Conservation (phyloP, 2,113 vertebrate genomes). For the Sinosuthora webbiana region DNA sequence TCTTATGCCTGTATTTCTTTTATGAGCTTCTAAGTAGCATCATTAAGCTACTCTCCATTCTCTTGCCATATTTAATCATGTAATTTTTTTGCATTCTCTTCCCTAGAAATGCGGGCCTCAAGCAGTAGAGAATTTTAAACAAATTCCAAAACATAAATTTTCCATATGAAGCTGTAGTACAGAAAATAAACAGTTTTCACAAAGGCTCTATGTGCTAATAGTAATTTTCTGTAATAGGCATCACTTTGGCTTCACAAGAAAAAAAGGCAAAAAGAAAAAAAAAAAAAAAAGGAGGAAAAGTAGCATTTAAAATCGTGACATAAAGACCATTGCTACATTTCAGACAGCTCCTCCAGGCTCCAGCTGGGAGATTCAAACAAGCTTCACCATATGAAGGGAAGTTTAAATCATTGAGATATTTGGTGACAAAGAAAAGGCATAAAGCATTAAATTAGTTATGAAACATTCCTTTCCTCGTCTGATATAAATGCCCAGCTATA, state of each 20-base stretch:
- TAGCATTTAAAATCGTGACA: background rate
- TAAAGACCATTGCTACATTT: background rate
- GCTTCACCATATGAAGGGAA: background rate
- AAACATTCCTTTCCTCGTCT: background rate
- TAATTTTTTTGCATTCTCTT: background rate
- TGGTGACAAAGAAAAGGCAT: background rate
- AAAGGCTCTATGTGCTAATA: background rate
- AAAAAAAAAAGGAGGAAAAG: background rate
- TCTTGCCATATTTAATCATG: background rate
- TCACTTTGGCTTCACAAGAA: background rate
- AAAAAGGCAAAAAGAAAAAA: background rate
- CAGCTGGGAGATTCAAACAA: background rate
- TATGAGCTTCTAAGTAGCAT: background rate
- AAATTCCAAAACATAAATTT: background rate
- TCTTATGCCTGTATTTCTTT: background rate
- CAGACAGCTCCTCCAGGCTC: background rate
- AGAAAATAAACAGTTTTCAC: background rate
- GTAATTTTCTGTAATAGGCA: background rate
- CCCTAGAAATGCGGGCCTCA: background rate
- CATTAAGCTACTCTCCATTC: background rate
- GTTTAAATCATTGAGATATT: background rate
- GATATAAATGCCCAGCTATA: background rate
- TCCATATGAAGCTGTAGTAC: background rate
- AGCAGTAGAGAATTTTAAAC: background rate
- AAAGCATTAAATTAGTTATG: background rate